These are phyloP conservation scores for Triplophysa yarkandensis DNA, from an alignment of 2,797 vertebrate genomes.

Conservation along the genomic window DNA sequence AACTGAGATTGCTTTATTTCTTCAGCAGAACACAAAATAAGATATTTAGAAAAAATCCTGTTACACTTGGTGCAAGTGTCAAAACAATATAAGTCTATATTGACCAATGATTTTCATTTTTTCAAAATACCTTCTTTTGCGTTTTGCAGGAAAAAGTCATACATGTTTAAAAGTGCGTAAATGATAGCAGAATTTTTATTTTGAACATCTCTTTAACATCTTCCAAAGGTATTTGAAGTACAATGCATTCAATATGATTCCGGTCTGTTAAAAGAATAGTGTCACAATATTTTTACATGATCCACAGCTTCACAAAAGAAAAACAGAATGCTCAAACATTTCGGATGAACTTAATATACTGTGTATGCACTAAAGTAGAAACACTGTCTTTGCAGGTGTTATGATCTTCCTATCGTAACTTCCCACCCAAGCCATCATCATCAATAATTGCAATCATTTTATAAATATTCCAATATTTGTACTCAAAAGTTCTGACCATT, in stretches of 20 bases:
- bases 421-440: not conserved
- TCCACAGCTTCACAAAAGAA: conserved; percentile 50
- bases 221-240: conserved; percentile 63
- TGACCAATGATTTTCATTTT: too few species aligned
- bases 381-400: conserved; percentile 6
- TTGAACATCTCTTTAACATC: too few species aligned
- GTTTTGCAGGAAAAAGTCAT: too few species aligned
- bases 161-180: too few species aligned
- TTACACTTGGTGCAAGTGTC: too few species aligned
- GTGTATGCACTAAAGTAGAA: not conserved
- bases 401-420: not conserved
- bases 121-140: too few species aligned
- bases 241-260: conserved; percentile 71
- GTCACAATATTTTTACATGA: conserved; percentile 59
- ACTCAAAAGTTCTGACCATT: conserved; percentile 14
- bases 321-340: conserved; percentile 51
- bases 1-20: too few species aligned
- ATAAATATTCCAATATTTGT: conserved; percentile 61
- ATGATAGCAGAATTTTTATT: too few species aligned
- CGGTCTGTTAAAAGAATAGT: conserved; percentile 70
- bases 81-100: too few species aligned
- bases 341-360: not conserved
- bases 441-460: not conserved
- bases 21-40: too few species aligned
- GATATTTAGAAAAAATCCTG: too few species aligned